Percentiles rank a stretch among this genome's conserved stretches.
These are phyloP conservation scores for Pogonognathellus flavescens DNA, from an alignment of 1,140 invertebrate genomes.

Conservation along the genomic window DNA sequence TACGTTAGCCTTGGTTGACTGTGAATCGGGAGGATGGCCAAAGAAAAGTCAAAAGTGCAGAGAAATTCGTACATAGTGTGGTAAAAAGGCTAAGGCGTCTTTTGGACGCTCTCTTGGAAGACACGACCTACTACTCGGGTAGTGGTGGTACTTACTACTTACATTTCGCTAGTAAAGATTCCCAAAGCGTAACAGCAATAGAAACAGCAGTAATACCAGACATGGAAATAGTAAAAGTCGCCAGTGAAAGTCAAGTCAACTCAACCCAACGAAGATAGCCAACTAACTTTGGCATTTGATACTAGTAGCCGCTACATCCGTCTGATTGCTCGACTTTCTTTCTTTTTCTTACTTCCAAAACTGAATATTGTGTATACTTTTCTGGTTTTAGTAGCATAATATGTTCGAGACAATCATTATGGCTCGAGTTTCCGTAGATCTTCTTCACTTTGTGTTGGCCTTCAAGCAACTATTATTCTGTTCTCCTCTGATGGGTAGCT, in stretches of 20 bases:
- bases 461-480: background rate
- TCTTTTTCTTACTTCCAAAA: slow-evolving; percentile 22
- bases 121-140: background rate
- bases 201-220: background rate
- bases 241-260: slow-evolving; percentile 25
- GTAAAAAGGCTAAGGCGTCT: too few species aligned
- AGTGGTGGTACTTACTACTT: slow-evolving; percentile 16
- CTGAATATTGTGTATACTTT: slow-evolving; percentile 5
- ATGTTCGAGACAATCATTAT: background rate
- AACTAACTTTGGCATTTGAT: slow-evolving; percentile 49
- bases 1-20: background rate
- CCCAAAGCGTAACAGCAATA: background rate
- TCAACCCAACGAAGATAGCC: slow-evolving; percentile 43
- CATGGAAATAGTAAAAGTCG: background rate
- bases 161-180: background rate
- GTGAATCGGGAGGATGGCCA: slow-evolving; percentile 19
- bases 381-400: too few species aligned
- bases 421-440: background rate
- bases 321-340: slow-evolving; percentile 33
- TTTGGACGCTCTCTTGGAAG: background rate
- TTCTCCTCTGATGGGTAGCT: background rate
- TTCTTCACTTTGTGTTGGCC: background rate
- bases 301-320: slow-evolving; percentile 17
- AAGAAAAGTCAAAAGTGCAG: slow-evolving; percentile 3
- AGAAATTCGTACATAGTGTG: background rate